Evolutionary conservation across 2,888 invertebrate genomes (phyloP), one percentile per base, ranked within the genome.

Genomic region (Harpalus rubripes): DNA sequence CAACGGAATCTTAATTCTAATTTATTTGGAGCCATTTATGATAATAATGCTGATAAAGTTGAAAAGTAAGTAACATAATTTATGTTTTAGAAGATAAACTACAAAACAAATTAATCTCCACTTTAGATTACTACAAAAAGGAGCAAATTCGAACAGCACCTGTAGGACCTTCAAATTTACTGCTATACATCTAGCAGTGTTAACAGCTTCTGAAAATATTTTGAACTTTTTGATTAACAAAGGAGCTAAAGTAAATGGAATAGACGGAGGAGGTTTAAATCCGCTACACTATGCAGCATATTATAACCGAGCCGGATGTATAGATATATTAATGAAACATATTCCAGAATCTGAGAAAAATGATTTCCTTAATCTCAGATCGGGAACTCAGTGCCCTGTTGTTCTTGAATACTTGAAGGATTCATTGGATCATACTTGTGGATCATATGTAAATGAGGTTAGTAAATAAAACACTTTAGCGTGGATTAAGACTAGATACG

Each of bases 261-360:
- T 90, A 44, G 93, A 93, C 87, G 88, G 88, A 10, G 89, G 91
- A 3, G 92, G 93, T 0, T 88, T 92, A 22, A 92, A 92, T 0
- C 92, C 93, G 0, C 87, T 93, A 0, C 93, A 93, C 84, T 88
- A 93, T 6, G 93, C 93, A 0, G 92, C 92, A 0, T 93, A 91
- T 89, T 91, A 91, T 10, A 93, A 92, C 0, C 91, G 92, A 84
- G 89, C 90, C 0, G 89, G 91, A 63, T 92, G 92, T 85, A 90
- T 93, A 85, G 92, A 92, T 2, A 63, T 86, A 90, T 92, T 22
- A 86, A 92, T 5, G 86, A 16, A 84, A 6, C 44, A 78, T 12
- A 1, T 84, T 8, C 22, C 39, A 5, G 16, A 44, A 16, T 32
- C 41, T 12, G 78, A 84, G 15, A 84, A 61, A 16, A 65, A 59